A percentile compares a stretch with the other conserved stretches of the same genome.
These are phyloP conservation scores for Naso thynnoides DNA, from an alignment of 2,797 vertebrate genomes.

Conservation along the genomic window DNA sequence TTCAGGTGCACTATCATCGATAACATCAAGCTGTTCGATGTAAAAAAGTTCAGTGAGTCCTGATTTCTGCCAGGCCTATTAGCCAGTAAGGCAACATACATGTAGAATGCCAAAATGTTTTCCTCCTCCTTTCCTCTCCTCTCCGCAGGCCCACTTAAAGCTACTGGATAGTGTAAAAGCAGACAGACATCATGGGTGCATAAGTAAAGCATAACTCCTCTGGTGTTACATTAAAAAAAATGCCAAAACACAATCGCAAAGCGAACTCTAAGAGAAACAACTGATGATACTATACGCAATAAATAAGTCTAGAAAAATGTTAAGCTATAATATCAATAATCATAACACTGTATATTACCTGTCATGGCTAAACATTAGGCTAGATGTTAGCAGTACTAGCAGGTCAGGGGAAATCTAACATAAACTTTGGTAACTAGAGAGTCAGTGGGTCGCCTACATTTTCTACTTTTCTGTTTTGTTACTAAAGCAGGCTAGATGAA, in stretches of 20 bases:
- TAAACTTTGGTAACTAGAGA: slow-evolving; percentile 82
- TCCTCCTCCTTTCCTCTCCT: slow-evolving; percentile 31
- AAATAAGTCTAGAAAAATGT: slow-evolving; percentile 78
- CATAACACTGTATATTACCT: slow-evolving; percentile 65
- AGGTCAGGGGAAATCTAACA: slow-evolving; percentile 64
- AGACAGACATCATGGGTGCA: slow-evolving; percentile 45
- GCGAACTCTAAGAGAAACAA: slow-evolving; percentile 25
- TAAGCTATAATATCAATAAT: slow-evolving; percentile 60
- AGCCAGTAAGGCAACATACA: slow-evolving; percentile 73
- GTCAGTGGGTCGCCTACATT: slow-evolving; percentile 44
- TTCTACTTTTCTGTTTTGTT: slow-evolving; percentile 9
- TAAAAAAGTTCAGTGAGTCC: slow-evolving; percentile 8
- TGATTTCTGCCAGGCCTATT: slow-evolving; percentile 55
- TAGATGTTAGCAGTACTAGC: slow-evolving; percentile 71
- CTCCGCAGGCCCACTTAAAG: slow-evolving; percentile 72
- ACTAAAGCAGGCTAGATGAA: slow-evolving; percentile 31
- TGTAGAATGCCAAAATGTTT: slow-evolving; percentile 78
- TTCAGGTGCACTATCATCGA: no score
- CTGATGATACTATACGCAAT: slow-evolving; percentile 69
- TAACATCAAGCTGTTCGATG: background rate
- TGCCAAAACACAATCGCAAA: slow-evolving; percentile 45
- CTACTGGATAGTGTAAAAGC: slow-evolving; percentile 68
- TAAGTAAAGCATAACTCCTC: slow-evolving; percentile 68
- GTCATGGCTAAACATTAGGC: slow-evolving; percentile 75
- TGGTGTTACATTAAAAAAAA: slow-evolving; percentile 47